Evolutionary conservation across 2,113 vertebrate genomes (phyloP), one percentile per base, ranked within the genome.

Genomic region (Dicaeum eximium): DNA sequence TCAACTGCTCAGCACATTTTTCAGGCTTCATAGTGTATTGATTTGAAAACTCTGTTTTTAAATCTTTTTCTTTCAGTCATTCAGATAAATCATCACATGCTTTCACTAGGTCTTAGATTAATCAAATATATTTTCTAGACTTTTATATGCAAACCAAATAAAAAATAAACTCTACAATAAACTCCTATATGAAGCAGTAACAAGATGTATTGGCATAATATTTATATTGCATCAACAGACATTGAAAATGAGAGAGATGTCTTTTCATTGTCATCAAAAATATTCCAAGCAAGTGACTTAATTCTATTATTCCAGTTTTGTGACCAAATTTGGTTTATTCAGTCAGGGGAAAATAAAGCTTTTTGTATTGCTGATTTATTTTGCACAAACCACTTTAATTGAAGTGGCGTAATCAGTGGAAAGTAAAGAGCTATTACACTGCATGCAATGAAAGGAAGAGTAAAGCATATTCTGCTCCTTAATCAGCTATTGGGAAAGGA

Each of bases 341-440:
- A 65, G 44, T 89, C 28, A 91, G 33, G 82, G n/a, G 85, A 81
- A 96, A 96, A 64, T 85, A 93, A 96, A 95, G 31, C 53, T 78
- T 22, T 80, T 95, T 92, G 50, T 92, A 96, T 86, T 82, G 91
- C 30, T 93, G 86, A 97, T 95, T 95, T 96, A 94, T 95, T 97
- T 96, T 93, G 35, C 89, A 92, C 31, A 94, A 88, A 51, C 42
- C n/a, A 79, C 58, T 94, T 88, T 14, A 81, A 75, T 77, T 82
- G 33, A 97, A 96, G 89, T 90, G 62, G 48, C 5, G 0, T 84
- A 94, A 93, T 96, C 58, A 89, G 84, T 95, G 61, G 37, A 87
- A 96, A 96, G 51, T 93, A 77, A 95, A 95, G 65, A 96, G 20
- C 44, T 54, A 44, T 78, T 88, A 83, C 33, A 71, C 5, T 81